phyloP scores from a whole-genome alignment of 2,797 vertebrate genomes.

The Myotis findleyi region DNA sequence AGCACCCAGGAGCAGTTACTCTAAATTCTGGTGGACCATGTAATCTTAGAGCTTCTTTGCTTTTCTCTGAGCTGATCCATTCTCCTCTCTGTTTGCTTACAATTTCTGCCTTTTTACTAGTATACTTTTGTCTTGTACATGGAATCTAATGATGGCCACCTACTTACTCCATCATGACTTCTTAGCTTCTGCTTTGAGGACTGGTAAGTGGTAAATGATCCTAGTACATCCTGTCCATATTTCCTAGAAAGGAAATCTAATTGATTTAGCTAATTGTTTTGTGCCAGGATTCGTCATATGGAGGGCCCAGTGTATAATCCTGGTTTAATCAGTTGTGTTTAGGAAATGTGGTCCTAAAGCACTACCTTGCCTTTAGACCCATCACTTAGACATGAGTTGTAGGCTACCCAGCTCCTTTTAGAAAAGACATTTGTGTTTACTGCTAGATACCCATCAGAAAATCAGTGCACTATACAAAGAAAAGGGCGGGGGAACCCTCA shows the following conservation, averaged over 20 bases:
- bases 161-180: background rate
- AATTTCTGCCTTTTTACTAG: background rate
- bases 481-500: background rate
- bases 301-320: background rate
- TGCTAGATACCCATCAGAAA: background rate
- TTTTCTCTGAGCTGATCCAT: background rate
- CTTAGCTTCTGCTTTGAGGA: constrained; percentile 49
- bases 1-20: background rate
- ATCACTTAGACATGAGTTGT: background rate
- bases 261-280: constrained; percentile 40
- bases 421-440: background rate
- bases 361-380: background rate
- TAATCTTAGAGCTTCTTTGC: background rate
- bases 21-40: background rate
- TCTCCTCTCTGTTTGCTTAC: background rate
- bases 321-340: constrained; percentile 48
- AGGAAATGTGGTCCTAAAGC: background rate
- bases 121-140: constrained; percentile 12
- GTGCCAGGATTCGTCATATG: constrained; percentile 2
- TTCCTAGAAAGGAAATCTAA: constrained; percentile 33
- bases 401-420: background rate
- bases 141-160: background rate
- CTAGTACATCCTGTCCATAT: constrained; percentile 18
- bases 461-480: background rate
- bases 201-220: background rate